Base-by-base conservation (phyloP, 2,888 invertebrate species). In the Malacosoma neustria region DNA sequence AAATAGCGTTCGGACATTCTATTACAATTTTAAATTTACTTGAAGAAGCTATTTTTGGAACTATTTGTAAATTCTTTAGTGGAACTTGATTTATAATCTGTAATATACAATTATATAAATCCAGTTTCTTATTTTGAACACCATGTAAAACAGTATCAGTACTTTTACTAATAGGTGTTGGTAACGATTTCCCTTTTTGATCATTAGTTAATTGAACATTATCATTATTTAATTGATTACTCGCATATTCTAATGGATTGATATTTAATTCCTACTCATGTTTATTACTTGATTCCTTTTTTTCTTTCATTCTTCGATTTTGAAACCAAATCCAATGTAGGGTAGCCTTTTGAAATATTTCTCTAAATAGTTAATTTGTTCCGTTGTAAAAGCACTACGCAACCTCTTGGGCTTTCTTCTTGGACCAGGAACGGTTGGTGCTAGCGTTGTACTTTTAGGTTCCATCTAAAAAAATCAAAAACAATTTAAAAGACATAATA, bases 271-370 rank as follows among this genome's bases (percentile, higher is more conserved):
- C 49, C 29, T 57, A 49, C 35, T 61, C 55, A 30, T 44, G 36
- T n/a, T 59, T 61, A 11, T 11, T 44, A 30, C n/a, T 15, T 13
- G 30, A 63, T 42, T 89, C 89, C 59, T 90, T 90, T 61, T 92
- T 92, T 57, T 85, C 84, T 48, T 90, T 92, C 93, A 94, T 94
- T 4, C 94, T 76, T 1, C 93, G 82, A 63, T 94, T 94, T 64
- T 95, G 94, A 58, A 94, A 95, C 94, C 94, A 94, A 38, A 94
- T 92, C 67, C 90, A 1, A 94, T 75, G 59, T 94, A 95, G 3
- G 89, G 88, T 49, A 87, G 89, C 50, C 79, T 87, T 40, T 87
- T 87, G 54, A 93, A 95, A 57, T 92, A 91, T 35, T 89, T 88
- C 54, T 95, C 94, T 34, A 95, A 70, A 57, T 90, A 90, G 11